phyloP scores from a whole-genome alignment of 2,113 vertebrate genomes.

The Thamnaconus septentrionalis region DNA sequence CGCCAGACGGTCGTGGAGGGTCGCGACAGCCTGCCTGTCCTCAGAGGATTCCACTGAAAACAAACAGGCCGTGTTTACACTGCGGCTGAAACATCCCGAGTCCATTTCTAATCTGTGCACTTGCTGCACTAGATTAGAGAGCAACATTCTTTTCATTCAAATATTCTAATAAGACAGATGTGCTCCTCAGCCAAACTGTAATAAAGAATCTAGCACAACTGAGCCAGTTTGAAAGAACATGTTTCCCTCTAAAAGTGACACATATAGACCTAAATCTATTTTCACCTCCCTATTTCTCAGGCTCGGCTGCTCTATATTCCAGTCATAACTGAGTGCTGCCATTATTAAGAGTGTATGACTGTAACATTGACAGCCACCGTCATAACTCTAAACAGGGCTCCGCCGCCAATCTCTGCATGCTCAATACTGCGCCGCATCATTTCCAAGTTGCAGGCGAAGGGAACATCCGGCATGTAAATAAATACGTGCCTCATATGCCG shows the following conservation, averaged over 20 bases:
- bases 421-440: conserved; percentile 21
- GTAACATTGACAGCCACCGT: conserved; percentile 30
- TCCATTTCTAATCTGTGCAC: not conserved
- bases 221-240: no score
- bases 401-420: conserved; percentile 30
- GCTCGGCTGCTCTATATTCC: conserved; percentile 28
- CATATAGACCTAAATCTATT: not conserved
- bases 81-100: no score
- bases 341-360: conserved; percentile 21
- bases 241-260: no score
- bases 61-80: no score
- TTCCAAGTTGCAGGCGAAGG: no score
- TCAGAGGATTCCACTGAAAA: no score
- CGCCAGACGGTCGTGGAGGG: no score
- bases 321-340: conserved; percentile 30
- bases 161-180: conserved; percentile 7
- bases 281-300: conserved; percentile 10
- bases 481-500: no score
- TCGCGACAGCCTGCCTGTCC: no score
- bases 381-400: conserved; percentile 30
- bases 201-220: not conserved
- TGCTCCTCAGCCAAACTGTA: conserved; percentile 1
- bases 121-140: not conserved
- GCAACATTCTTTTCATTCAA: not conserved
- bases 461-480: no score